Evolutionary conservation across 37 sponge, comb jelly and placozoan species (phyloP).

Genomic region (Tethya wilhelma): DNA sequence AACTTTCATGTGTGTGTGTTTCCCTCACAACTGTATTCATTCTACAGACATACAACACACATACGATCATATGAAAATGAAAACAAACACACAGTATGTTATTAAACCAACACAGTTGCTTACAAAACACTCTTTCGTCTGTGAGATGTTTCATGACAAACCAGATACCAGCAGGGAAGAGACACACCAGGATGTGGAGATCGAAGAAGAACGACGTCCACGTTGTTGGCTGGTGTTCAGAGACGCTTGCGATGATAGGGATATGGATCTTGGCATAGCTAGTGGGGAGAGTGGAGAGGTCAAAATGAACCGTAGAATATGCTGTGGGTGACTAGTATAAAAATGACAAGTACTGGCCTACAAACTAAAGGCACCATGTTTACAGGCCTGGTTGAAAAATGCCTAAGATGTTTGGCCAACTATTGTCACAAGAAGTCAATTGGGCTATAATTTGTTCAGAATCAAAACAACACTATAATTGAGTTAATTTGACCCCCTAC

Average conservation of each 20-base stretch:
- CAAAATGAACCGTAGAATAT: not conserved
- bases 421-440: too few species aligned
- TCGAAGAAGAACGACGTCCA: constrained; percentile 99
- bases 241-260: constrained; percentile 99
- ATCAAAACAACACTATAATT: too few species aligned
- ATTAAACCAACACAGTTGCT: not conserved
- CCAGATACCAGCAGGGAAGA: constrained; percentile 98
- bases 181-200: constrained; percentile 94
- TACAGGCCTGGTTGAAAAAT: too few species aligned
- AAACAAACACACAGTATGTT: not conserved
- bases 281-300: constrained; percentile 2
- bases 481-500: too few species aligned
- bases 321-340: not conserved
- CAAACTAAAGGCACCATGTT: not conserved
- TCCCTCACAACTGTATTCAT: not conserved
- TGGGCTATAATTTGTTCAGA: too few species aligned
- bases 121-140: constrained; percentile 96
- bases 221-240: constrained; percentile 99
- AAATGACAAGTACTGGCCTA: not conserved
- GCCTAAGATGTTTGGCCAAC: too few species aligned
- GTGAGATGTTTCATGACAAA: constrained; percentile 90
- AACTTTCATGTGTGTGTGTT: not conserved
- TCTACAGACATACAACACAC: not conserved
- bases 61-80: not conserved
- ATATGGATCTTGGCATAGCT: constrained; percentile 99